Evolutionary conservation across 2,113 vertebrate species (phyloP).

Genomic region (Rhineura floridana): DNA sequence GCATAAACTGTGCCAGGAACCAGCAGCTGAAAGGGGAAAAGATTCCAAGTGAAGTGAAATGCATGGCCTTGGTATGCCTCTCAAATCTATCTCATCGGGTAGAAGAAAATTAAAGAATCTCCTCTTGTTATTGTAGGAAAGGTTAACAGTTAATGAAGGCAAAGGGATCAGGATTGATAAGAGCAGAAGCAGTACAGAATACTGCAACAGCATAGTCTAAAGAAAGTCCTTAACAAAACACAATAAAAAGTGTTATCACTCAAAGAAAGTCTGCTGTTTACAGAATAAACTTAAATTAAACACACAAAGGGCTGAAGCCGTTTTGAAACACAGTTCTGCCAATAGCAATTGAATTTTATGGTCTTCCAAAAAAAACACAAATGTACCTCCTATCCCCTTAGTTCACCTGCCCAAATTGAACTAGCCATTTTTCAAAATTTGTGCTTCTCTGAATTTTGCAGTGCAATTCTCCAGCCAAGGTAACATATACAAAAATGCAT

Average conservation of each 20-base stretch:
- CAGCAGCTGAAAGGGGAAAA: neutral
- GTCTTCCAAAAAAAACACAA: slow-evolving; percentile 8
- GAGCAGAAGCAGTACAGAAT: neutral
- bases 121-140: slow-evolving; percentile 63
- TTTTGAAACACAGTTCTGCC: slow-evolving; percentile 16
- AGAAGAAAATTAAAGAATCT: slow-evolving; percentile 58
- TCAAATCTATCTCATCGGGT: slow-evolving; percentile 55
- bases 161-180: slow-evolving; percentile 59
- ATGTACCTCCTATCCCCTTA: slow-evolving; percentile 25
- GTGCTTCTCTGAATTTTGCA: too few species aligned
- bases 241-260: slow-evolving; percentile 17
- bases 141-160: slow-evolving; percentile 72
- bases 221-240: slow-evolving; percentile 29
- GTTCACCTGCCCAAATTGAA: slow-evolving; percentile 20
- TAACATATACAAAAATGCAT: too few species aligned
- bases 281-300: slow-evolving; percentile 43
- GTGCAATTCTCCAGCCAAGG: too few species aligned
- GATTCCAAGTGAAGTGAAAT: slow-evolving; percentile 34
- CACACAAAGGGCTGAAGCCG: neutral
- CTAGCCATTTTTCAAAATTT: too few species aligned
- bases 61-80: slow-evolving; percentile 12
- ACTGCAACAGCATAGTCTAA: slow-evolving; percentile 27
- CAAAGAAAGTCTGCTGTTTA: slow-evolving; percentile 59
- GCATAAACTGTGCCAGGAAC: slow-evolving; percentile 18
- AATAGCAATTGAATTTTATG: slow-evolving; percentile 17